Evolutionary conservation across 2,113 vertebrate species (phyloP).

Genomic region (Pogonocichla stellata): DNA sequence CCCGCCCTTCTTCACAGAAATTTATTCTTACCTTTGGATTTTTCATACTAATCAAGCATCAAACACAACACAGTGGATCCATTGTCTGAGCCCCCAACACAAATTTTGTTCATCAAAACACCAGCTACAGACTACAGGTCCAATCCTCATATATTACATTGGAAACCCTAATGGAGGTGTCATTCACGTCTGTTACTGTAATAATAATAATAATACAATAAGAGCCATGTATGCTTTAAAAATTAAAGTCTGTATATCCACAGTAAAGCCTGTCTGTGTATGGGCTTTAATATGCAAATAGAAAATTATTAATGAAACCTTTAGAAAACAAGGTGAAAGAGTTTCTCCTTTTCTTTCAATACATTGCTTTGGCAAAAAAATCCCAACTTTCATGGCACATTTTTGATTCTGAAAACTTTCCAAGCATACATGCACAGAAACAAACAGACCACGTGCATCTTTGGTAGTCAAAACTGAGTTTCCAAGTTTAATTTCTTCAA

Average conservation of each 20-base stretch:
- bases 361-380: not conserved
- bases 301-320: constrained; percentile 51
- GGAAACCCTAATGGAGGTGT: constrained; percentile 56
- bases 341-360: not conserved
- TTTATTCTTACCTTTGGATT: not conserved
- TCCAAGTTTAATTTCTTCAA: not conserved
- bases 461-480: not conserved
- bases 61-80: constrained; percentile 31
- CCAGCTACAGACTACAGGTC: constrained; percentile 6
- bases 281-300: constrained; percentile 9
- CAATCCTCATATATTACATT: constrained; percentile 54
- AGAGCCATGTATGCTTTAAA: constrained; percentile 33
- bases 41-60: constrained; percentile 3
- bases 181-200: constrained; percentile 50
- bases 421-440: not conserved
- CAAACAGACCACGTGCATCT: not conserved
- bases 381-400: not conserved
- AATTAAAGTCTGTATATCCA: constrained; percentile 35
- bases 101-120: constrained; percentile 43
- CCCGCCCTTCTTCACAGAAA: not conserved
- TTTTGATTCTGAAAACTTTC: constrained; percentile 18
- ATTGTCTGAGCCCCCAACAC: constrained; percentile 19
- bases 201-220: constrained; percentile 30
- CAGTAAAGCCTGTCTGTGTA: not conserved
- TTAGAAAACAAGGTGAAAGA: constrained; percentile 37